Evolutionary conservation across 2,797 vertebrate species (phyloP), one percentile per base, ranked within the genome.

Genomic region (Agapornis canus): DNA sequence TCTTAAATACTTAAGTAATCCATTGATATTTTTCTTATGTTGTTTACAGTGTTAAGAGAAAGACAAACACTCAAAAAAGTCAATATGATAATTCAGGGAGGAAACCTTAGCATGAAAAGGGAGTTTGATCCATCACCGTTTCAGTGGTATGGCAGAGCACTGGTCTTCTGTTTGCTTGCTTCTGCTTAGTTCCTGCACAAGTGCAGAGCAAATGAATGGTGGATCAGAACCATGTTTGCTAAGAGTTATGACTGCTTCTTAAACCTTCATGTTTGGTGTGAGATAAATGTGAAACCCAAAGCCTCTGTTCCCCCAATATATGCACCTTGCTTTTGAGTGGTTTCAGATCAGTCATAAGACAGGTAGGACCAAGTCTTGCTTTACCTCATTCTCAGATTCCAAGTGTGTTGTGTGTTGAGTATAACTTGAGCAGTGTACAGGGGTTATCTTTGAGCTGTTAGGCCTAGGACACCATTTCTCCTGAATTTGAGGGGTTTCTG

Each of bases 201-300:
- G 49, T 0, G 0, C n/a, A 49, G 60, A 43, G 17, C 39, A 57
- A 20, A 6, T 8, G 40, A 3, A 3, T 60, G 31, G 10, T 52
- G 22, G 5, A 27, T 91, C 48, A 68, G 52, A 73, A n/a, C 45
- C 17, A 1, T 1, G 9, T 71, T 83, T 78, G 13, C 37, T 60
- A 16, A 45, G 73, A 45, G 45, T 37, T 82, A 23, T 11, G 47
- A 79, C 22, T 91, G 19, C 12, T 59, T 73, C 42, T 60, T 45
- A 49, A 92, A 84, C 42, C 13, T 9, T 20, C 29, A 13, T 1
- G 0, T 85, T 95, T 77, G 80, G 22, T 16, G 7, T 73, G 85
- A 85, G 13, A 56, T 87, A 23, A 45, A 48, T 0, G 1, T 71
- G 27, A 92, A 70, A 45, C 29, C 26, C 39, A 65, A 69, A 69